Conservation (phyloP, 2,797 vertebrate species). For the Hypotaenidia philippensis region DNA sequence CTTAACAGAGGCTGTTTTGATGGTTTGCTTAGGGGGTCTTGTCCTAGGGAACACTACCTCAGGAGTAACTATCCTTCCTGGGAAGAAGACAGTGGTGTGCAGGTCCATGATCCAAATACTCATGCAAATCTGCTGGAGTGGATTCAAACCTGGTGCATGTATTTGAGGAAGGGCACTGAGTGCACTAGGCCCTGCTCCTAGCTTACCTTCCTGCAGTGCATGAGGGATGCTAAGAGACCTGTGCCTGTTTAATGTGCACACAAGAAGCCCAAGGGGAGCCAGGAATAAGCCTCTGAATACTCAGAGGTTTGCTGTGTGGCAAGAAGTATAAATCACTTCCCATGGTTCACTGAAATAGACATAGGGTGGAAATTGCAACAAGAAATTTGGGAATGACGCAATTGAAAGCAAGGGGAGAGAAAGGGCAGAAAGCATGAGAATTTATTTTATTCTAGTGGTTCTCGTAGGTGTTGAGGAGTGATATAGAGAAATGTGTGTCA, state of each 20-base stretch:
- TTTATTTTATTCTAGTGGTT: neutral
- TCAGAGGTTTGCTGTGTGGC: neutral
- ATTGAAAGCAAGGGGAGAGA: neutral
- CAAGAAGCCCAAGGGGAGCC: neutral
- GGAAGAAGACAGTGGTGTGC: neutral
- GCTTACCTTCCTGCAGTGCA: neutral
- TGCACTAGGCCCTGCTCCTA: neutral
- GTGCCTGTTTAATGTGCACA: neutral
- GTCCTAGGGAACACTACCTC: too few species aligned
- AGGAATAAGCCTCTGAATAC: neutral
- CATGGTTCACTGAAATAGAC: neutral
- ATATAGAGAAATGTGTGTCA: neutral
- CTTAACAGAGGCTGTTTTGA: too few species aligned
- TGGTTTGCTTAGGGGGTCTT: too few species aligned
- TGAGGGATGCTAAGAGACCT: neutral
- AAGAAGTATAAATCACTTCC: neutral
- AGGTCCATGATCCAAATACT: neutral
- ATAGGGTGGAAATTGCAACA: neutral
- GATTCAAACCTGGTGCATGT: neutral
- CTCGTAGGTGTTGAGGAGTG: neutral
- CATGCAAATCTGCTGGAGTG: neutral
- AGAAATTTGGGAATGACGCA: neutral
- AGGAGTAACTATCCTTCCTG: too few species aligned
- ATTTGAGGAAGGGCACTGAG: neutral
- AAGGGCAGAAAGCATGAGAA: neutral